Percentiles rank a stretch among this genome's conserved stretches.
Evolutionary conservation across 2,888 invertebrate genomes (phyloP).

Genomic region (Biston betularia): DNA sequence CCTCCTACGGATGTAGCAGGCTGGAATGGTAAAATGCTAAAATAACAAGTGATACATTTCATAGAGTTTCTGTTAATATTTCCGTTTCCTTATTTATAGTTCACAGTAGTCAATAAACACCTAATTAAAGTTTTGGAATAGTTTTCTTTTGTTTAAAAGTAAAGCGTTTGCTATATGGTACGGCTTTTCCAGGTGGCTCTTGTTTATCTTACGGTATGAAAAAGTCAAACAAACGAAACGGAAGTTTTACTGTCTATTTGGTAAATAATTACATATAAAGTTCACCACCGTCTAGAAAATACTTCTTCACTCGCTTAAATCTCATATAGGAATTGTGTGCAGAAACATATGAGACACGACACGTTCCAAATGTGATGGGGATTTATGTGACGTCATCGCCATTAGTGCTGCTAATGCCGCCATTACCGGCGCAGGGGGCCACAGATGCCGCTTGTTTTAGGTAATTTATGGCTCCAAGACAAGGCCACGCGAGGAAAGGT

Average conservation of each 20-base stretch:
- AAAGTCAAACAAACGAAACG: no score
- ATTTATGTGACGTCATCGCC: conserved; percentile 85
- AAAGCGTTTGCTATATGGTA: no score
- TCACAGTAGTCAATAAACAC: no score
- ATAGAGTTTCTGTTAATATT: conserved; percentile 49
- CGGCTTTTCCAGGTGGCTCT: no score
- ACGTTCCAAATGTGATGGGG: conserved; percentile 79
- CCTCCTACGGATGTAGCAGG: conserved; percentile 52
- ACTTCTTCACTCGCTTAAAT: neutral
- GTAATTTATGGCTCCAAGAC: conserved; percentile 81
- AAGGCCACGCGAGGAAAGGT: conserved; percentile 70
- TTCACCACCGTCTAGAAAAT: no score
- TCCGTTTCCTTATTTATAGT: conserved; percentile 26
- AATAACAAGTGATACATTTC: conserved; percentile 47
- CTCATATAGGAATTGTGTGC: conserved; percentile 7
- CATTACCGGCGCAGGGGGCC: conserved; percentile 75
- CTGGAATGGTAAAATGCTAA: conserved; percentile 54
- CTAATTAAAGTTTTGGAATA: no score
- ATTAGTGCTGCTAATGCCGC: conserved; percentile 84
- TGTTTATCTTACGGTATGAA: no score
- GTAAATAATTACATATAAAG: no score
- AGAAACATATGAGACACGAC: conserved; percentile 40
- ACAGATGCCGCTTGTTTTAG: conserved; percentile 86
- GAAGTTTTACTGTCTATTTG: no score
- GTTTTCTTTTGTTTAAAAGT: no score